Conservation (phyloP, 1,140 invertebrate genomes). For the Globodera rostochiensis region DNA sequence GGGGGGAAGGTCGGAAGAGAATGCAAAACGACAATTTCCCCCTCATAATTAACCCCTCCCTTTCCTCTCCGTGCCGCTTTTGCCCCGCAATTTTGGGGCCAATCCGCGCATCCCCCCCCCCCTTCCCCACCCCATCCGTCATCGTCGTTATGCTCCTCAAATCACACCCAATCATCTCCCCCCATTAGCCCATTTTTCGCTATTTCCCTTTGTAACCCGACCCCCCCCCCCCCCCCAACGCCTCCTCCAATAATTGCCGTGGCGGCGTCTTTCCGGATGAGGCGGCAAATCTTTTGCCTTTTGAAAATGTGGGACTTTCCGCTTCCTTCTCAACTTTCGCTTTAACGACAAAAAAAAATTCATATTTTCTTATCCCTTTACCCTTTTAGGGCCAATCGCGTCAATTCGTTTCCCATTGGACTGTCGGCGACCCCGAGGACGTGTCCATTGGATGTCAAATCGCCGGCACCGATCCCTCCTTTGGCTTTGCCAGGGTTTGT, state of each 20-base stretch:
- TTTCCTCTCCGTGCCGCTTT: not conserved
- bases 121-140: not conserved
- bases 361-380: not conserved
- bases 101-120: not conserved
- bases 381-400: slow-evolving; percentile 26
- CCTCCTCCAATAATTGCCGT: not conserved
- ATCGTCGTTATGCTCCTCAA: not conserved
- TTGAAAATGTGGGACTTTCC: not conserved
- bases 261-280: not conserved
- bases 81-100: not conserved
- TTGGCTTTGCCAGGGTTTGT: slow-evolving; percentile 42
- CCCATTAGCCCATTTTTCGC: not conserved
- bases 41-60: slow-evolving; percentile 1
- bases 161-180: slow-evolving; percentile 4
- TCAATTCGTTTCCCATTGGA: slow-evolving; percentile 42
- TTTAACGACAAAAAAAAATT: not conserved
- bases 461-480: slow-evolving; percentile 41
- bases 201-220: not conserved
- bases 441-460: slow-evolving; percentile 38
- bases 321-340: slow-evolving; percentile 1
- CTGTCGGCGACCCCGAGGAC: slow-evolving; percentile 40
- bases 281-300: not conserved
- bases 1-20: not conserved
- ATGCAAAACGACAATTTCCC: slow-evolving; percentile 3
- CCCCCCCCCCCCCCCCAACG: not conserved